These are phyloP conservation scores for Ciconia stormi DNA, from an alignment of 2,113 vertebrate species.

Conservation along the genomic window DNA sequence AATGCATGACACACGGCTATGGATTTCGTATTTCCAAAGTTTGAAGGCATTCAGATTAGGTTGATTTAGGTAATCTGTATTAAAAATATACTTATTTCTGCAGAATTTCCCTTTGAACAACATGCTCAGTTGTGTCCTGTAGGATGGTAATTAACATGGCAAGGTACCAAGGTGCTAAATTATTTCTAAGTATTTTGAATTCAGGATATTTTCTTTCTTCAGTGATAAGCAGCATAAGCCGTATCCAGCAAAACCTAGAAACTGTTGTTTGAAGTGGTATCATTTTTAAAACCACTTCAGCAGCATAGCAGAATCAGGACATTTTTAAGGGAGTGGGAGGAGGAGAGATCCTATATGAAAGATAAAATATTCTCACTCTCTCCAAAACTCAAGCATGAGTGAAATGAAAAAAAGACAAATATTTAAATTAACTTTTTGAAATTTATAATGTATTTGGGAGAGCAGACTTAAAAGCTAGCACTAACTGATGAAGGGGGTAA, in stretches of 20 bases:
- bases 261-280: neutral
- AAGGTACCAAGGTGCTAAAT: neutral
- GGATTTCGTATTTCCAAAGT: neutral
- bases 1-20: neutral
- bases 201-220: neutral
- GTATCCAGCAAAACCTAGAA: neutral
- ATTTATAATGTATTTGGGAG: neutral
- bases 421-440: slow-evolving; percentile 49
- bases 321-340: neutral
- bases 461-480: slow-evolving; percentile 23
- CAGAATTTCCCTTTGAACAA: neutral
- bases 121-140: neutral
- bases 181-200: neutral
- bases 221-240: neutral
- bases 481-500: neutral
- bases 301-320: neutral
- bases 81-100: neutral
- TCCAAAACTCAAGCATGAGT: neutral
- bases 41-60: neutral
- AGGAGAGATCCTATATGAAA: slow-evolving; percentile 23
- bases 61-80: neutral
- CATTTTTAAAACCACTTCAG: neutral
- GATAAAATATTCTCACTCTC: slow-evolving; percentile 7
- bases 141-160: neutral
- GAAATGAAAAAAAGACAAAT: neutral